These are phyloP conservation scores for Glaucopsyche alexis DNA, from an alignment of 2,888 invertebrate species.

Conservation along the genomic window DNA sequence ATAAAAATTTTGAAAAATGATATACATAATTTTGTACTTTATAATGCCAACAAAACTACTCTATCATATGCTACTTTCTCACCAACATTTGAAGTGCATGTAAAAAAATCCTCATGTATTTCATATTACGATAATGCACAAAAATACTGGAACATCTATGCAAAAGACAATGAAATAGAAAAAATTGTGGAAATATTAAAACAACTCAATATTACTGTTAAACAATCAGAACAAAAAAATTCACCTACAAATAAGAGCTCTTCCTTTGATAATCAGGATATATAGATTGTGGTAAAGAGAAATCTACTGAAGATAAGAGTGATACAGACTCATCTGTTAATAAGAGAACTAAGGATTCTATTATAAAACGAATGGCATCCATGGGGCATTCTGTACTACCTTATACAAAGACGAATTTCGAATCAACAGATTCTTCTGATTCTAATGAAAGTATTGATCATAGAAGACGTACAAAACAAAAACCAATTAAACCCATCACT, in stretches of 20 bases:
- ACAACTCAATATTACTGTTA: slow-evolving; percentile 49
- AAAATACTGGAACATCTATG: slow-evolving; percentile 67
- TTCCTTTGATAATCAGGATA: slow-evolving; percentile 22
- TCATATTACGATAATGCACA: slow-evolving; percentile 61
- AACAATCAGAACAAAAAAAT: slow-evolving; percentile 44
- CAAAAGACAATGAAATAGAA: slow-evolving; percentile 51
- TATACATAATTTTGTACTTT: slow-evolving; percentile 57
- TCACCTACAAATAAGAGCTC: slow-evolving; percentile 14
- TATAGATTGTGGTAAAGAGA: slow-evolving; percentile 35
- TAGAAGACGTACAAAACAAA: slow-evolving; percentile 53
- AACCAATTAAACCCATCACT: slow-evolving; percentile 48
- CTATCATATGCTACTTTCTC: slow-evolving; percentile 56
- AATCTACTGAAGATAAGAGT: slow-evolving; percentile 46
- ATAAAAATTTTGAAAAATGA: slow-evolving; percentile 54
- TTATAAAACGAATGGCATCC: slow-evolving; percentile 66
- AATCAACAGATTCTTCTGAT: slow-evolving; percentile 65
- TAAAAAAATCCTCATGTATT: slow-evolving; percentile 55
- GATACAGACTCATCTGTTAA: slow-evolving; percentile 63
- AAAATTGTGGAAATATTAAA: slow-evolving; percentile 52
- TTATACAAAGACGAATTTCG: slow-evolving; percentile 44
- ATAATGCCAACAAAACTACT: slow-evolving; percentile 63
- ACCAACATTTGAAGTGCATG: slow-evolving; percentile 50
- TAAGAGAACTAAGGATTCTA: slow-evolving; percentile 62
- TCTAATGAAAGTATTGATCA: slow-evolving; percentile 50
- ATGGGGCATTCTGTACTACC: slow-evolving; percentile 72